Conservation (phyloP, 1,140 invertebrate species). For the Piezodorus guildinii region DNA sequence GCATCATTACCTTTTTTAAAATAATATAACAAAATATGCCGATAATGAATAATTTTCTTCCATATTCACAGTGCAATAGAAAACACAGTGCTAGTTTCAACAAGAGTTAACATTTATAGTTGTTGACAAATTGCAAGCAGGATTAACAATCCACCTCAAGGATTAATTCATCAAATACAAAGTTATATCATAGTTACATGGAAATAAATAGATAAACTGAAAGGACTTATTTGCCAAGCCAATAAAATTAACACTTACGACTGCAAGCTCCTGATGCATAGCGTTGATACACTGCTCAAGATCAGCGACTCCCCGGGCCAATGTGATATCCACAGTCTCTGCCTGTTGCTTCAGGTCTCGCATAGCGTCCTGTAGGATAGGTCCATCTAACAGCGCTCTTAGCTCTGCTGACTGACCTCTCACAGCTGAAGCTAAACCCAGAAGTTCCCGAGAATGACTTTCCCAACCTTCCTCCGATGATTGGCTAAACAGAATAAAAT, state of each 20-base stretch:
- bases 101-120: no score
- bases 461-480: constrained; percentile 58
- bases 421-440: constrained; percentile 48
- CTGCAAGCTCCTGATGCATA: constrained; percentile 51
- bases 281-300: constrained; percentile 50
- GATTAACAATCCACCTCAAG: no score
- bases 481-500: constrained; percentile 37
- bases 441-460: constrained; percentile 49
- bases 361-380: constrained; percentile 48
- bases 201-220: no score
- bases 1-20: no score
- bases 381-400: constrained; percentile 44
- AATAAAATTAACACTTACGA: constrained; percentile 33
- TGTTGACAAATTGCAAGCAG: no score
- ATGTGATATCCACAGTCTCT: constrained; percentile 52
- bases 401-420: constrained; percentile 49
- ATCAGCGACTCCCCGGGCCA: constrained; percentile 46
- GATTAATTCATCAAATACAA: no score
- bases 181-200: no score
- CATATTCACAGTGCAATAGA: no score
- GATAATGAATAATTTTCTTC: no score
- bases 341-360: constrained; percentile 59
- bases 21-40: no score
- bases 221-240: no score
- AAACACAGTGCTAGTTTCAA: no score